These are phyloP conservation scores for Taenaris catops DNA, from an alignment of 2,888 invertebrate species.

Conservation along the genomic window DNA sequence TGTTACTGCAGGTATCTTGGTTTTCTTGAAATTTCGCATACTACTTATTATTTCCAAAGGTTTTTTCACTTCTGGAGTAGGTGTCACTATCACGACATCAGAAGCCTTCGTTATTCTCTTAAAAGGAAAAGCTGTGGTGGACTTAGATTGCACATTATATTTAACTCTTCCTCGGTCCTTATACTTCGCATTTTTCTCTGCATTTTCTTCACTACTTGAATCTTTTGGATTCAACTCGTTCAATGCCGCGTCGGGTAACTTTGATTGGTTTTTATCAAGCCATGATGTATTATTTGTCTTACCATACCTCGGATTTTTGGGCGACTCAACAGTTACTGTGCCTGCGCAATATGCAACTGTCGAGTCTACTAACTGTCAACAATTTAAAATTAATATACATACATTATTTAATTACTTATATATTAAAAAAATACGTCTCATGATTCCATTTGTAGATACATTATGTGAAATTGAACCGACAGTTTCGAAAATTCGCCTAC, in stretches of 20 bases:
- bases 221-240: constrained; percentile 66
- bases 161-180: constrained; percentile 66
- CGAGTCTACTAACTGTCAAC: no score
- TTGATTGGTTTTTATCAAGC: constrained; percentile 38
- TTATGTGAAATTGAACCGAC: no score
- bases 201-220: constrained; percentile 57
- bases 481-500: no score
- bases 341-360: no score
- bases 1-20: constrained; percentile 45
- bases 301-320: constrained; percentile 35
- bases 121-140: constrained; percentile 42
- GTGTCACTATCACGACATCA: constrained; percentile 56
- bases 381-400: no score
- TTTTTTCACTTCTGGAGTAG: constrained; percentile 62
- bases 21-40: constrained; percentile 57
- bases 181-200: constrained; percentile 70
- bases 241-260: constrained; percentile 51
- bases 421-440: no score
- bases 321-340: no score
- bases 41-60: constrained; percentile 59
- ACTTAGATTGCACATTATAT: constrained; percentile 42
- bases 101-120: constrained; percentile 46
- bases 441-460: no score
- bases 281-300: constrained; percentile 40
- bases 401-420: no score